These are phyloP conservation scores for Emmelina monodactyla DNA, from an alignment of 2,888 invertebrate genomes.

Conservation along the genomic window DNA sequence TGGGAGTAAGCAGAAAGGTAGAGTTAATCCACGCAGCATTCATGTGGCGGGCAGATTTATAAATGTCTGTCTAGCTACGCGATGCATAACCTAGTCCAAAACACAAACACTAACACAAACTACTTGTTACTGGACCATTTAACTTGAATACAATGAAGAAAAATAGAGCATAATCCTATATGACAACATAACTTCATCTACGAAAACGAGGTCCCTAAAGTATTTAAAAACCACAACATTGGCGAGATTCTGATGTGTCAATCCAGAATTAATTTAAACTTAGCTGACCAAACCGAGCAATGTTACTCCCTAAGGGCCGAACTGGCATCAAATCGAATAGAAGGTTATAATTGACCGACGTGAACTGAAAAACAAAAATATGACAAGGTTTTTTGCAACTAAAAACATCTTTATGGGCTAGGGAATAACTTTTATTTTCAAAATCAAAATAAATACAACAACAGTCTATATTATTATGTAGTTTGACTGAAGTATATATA, in stretches of 20 bases:
- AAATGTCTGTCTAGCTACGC: conserved; percentile 34
- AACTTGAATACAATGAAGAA: too few relatives aligned
- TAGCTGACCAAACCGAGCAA: conserved; percentile 51
- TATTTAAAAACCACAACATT: conserved; percentile 45
- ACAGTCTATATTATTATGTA: too few relatives aligned
- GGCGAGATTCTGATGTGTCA: conserved; percentile 50
- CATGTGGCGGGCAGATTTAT: conserved; percentile 41
- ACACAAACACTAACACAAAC: conserved; percentile 13
- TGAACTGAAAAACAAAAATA: conserved; percentile 32
- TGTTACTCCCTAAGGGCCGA: conserved; percentile 43
- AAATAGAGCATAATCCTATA: background rate
- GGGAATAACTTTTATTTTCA: too few relatives aligned
- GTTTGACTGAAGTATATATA: too few relatives aligned
- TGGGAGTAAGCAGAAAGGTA: conserved; percentile 20
- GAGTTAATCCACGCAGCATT: conserved; percentile 44
- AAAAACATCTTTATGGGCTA: too few relatives aligned
- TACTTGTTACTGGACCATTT: too few relatives aligned
- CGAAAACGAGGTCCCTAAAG: conserved; percentile 29
- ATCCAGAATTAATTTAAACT: conserved; percentile 62
- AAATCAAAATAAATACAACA: too few relatives aligned
- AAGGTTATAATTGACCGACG: conserved; percentile 52
- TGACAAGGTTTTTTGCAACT: too few relatives aligned
- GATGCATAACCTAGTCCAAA: conserved; percentile 19
- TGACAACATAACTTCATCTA: conserved; percentile 5
- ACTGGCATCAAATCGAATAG: conserved; percentile 58